Evolutionary conservation across 2,113 vertebrate genomes (phyloP).

Genomic region (Excalfactoria chinensis): DNA sequence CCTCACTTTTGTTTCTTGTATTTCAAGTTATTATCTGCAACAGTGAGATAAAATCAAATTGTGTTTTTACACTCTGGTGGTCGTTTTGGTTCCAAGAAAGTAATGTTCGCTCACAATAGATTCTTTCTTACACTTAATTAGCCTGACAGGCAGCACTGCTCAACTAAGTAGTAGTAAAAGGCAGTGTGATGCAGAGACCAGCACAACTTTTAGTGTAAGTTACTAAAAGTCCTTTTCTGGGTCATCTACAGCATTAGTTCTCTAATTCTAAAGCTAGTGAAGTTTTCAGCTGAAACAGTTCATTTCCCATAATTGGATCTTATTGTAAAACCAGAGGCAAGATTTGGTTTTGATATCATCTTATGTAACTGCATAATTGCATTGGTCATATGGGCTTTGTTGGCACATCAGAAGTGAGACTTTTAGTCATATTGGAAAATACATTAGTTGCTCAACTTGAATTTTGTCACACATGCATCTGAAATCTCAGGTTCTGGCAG

Average conservation of each 20-base stretch:
- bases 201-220: rapidly evolving
- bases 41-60: neutral
- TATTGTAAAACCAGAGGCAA: neutral
- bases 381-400: neutral
- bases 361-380: neutral
- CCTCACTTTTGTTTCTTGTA: neutral
- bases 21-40: neutral
- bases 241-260: neutral
- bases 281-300: neutral
- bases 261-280: neutral
- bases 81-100: neutral
- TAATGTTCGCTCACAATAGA: neutral
- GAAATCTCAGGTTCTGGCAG: neutral
- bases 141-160: too few relatives aligned
- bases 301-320: slow-evolving; percentile 7
- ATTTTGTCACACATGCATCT: neutral
- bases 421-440: slow-evolving; percentile 22
- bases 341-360: slow-evolving; percentile 21
- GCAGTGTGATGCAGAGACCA: neutral
- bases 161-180: neutral
- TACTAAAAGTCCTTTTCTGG: neutral
- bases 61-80: neutral
- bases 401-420: slow-evolving; percentile 35
- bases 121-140: neutral
- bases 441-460: slow-evolving; percentile 31